Base-by-base conservation (phyloP, 2,797 vertebrate species). In the Hozukius guyotensis region DNA sequence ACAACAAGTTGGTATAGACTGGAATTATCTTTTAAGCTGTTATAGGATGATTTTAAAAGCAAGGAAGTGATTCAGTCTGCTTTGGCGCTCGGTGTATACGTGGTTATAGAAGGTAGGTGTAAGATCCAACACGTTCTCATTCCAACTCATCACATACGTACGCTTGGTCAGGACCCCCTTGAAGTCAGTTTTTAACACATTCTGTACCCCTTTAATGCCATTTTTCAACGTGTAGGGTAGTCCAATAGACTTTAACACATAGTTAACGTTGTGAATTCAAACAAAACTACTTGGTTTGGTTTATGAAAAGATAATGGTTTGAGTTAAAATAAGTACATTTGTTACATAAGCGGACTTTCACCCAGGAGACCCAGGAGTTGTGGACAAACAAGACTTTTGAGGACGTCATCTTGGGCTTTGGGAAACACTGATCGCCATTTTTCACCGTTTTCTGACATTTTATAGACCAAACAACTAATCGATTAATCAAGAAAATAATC, bases 31-130 rank as follows among this genome's bases (percentile, higher is more conserved):
- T 72, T 61, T 22, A 27, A 73, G 53, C 57, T 11, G 25, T 59
- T 62, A 3, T 20, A 13, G 16, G 12, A 82, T 46, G 59, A 49
- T 57, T 49, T 67, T 6, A 12, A 56, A 70, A 64, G 42, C 31
- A 14, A 75, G 5, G 59, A 81, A 79, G 34, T 36, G 72, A 71
- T 60, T 73, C 32, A 20, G 10, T 83, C 77, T 79, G 75, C 77
- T 92, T 88, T 84, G 84, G 73, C 42, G 27, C 63, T 59, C 78
- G 69, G 49, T 72, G 65, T 84, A 74, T 73, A 64, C 8, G 18
- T 73, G 75, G 56, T 75, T 81, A 71, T 66, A 68, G 27, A 34
- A 62, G 61, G 31, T 65, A 59, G 29, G 64, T 29, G 53, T 49
- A 52, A 42, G 59, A 61, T 20, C 59, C 8, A 61, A 32, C 29